Evolutionary conservation across 2,797 vertebrate genomes (phyloP).

Genomic region (Bryconaethiops microstoma): DNA sequence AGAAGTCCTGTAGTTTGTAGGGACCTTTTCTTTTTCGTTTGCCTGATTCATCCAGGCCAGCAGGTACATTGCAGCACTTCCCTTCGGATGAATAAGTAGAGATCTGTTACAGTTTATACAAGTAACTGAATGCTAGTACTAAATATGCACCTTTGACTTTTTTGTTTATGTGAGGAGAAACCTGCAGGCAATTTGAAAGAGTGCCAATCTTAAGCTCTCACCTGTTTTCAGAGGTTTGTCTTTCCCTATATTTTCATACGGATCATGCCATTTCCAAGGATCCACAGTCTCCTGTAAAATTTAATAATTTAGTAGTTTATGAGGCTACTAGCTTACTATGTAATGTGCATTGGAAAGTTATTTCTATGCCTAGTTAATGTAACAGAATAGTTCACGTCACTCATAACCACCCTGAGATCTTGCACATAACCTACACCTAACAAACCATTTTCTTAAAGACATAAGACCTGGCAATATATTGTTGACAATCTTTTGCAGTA

Average conservation of each 20-base stretch:
- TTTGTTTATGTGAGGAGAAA: not conserved
- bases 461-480: too few species aligned
- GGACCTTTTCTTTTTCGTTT: conserved; percentile 83
- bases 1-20: conserved; percentile 80
- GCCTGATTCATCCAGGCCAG: conserved; percentile 75
- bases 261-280: conserved; percentile 84
- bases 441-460: not conserved
- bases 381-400: too few species aligned
- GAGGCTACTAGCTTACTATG: not conserved
- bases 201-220: conserved; percentile 53
- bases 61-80: conserved; percentile 80
- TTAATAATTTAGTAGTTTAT: not conserved
- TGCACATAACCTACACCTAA: not conserved
- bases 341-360: too few species aligned
- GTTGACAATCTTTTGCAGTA: not conserved
- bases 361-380: too few species aligned
- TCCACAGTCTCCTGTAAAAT: conserved; percentile 72
- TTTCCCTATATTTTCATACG: conserved; percentile 72
- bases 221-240: conserved; percentile 84
- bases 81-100: conserved; percentile 67
- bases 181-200: not conserved
- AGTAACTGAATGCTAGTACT: not conserved
- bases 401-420: not conserved
- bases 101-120: not conserved
- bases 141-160: not conserved